Evolutionary conservation across 1,140 invertebrate genomes (phyloP).

Genomic region (Saccostrea cuccullata): DNA sequence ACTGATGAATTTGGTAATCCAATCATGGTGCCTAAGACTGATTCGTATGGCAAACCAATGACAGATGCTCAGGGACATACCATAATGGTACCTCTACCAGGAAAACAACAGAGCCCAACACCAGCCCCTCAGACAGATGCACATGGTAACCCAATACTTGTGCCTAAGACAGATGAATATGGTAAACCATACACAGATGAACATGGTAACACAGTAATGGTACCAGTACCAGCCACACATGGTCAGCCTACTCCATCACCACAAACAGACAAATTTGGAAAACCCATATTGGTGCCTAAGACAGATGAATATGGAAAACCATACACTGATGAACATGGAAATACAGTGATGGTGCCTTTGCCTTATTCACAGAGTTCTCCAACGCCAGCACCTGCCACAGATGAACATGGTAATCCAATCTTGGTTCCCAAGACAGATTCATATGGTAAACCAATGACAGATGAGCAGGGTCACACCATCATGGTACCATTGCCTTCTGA

Average conservation of each 20-base stretch:
- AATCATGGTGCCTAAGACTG: conserved; percentile 39
- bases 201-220: conserved; percentile 18
- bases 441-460: conserved; percentile 29
- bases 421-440: conserved; percentile 11
- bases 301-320: conserved; percentile 45
- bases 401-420: conserved; percentile 45
- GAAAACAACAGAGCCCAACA: conserved; percentile 8
- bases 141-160: not conserved
- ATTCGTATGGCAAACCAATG: conserved; percentile 34
- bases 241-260: conserved; percentile 33
- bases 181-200: conserved; percentile 7
- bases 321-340: conserved; percentile 29
- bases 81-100: conserved; percentile 15
- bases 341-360: not conserved
- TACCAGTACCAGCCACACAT: conserved; percentile 11
- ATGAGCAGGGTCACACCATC: conserved; percentile 13
- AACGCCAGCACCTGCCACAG: conserved; percentile 42
- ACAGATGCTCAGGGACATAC: not conserved
- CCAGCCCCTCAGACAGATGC: conserved; percentile 13
- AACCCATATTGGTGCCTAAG: conserved; percentile 21
- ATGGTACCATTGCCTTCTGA: not conserved
- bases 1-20: conserved; percentile 17
- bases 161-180: conserved; percentile 20
- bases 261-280: conserved; percentile 26
- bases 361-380: conserved; percentile 21